phyloP scores from a whole-genome alignment of 92 coral and sea anemone genomes.

The Phenganax marumi region DNA sequence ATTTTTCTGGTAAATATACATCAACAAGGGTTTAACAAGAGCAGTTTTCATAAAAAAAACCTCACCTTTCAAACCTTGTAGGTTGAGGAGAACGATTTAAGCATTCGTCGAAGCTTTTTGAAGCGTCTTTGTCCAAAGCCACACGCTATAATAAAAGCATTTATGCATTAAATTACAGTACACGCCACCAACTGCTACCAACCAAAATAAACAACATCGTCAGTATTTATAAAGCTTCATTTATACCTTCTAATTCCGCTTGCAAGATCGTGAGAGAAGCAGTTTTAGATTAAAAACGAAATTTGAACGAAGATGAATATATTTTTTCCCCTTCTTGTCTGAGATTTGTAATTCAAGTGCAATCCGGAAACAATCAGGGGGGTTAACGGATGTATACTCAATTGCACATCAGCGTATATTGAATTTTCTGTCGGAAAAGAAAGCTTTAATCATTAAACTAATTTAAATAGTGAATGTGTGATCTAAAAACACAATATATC shows the following conservation, averaged over 20 bases:
- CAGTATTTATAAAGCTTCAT: constrained; percentile 8
- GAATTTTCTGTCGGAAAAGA: too few relatives aligned
- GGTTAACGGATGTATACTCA: not conserved
- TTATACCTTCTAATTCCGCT: not conserved
- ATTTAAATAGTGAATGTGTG: too few relatives aligned
- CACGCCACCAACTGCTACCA: not conserved
- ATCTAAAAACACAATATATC: too few relatives aligned
- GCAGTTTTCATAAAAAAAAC: not conserved
- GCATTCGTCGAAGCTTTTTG: constrained; percentile 1
- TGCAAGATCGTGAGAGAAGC: not conserved
- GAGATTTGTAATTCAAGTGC: not conserved
- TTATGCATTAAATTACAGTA: not conserved
- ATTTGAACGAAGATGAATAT: not conserved
- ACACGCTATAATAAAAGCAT: constrained; percentile 2
- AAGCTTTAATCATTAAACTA: too few relatives aligned
- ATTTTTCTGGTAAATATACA: not conserved
- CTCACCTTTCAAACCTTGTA: constrained; percentile 9
- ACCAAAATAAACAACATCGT: not conserved
- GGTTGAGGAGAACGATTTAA: not conserved
- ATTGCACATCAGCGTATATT: too few relatives aligned
- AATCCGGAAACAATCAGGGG: not conserved
- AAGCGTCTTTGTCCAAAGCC: not conserved
- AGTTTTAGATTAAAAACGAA: not conserved
- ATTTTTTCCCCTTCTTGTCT: not conserved
- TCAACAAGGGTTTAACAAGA: not conserved